phyloP scores from a whole-genome alignment of 2,113 vertebrate genomes.

The Hemibagrus wyckioides region DNA sequence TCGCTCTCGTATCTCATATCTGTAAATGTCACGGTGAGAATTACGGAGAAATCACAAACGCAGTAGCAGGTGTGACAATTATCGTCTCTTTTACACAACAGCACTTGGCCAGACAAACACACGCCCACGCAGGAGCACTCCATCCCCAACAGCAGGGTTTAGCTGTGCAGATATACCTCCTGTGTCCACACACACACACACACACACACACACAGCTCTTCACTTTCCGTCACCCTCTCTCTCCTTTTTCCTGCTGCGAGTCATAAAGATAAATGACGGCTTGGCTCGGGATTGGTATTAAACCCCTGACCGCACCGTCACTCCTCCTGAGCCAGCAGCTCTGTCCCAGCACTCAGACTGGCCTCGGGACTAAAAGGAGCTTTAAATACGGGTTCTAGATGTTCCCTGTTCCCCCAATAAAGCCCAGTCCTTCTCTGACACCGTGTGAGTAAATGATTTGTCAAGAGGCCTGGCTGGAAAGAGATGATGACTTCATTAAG shows the following conservation, averaged over 20 bases:
- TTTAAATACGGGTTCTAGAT: slow-evolving; percentile 29
- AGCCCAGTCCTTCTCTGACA: slow-evolving; percentile 14
- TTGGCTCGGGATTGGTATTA: slow-evolving; percentile 37
- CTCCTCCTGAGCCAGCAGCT: slow-evolving; percentile 38
- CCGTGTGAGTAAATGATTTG: slow-evolving; percentile 20
- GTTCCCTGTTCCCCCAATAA: not conserved
- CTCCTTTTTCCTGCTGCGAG: slow-evolving; percentile 52
- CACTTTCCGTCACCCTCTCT: slow-evolving; percentile 1
- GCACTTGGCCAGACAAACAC: slow-evolving; percentile 34
- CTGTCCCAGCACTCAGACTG: slow-evolving; percentile 19
- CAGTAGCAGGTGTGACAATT: slow-evolving; percentile 27
- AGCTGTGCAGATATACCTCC: slow-evolving; percentile 34
- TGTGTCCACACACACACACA: slow-evolving; percentile 33
- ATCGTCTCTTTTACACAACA: slow-evolving; percentile 29
- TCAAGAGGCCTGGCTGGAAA: not conserved
- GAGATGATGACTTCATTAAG: slow-evolving; percentile 30
- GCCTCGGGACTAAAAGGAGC: not conserved
- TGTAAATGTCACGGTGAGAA: slow-evolving; percentile 3
- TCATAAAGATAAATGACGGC: slow-evolving; percentile 60
- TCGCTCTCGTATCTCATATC: not conserved
- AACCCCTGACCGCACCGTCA: slow-evolving; percentile 54
- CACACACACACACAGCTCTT: slow-evolving; percentile 28
- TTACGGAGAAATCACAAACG: slow-evolving; percentile 24
- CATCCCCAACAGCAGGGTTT: slow-evolving; percentile 16
- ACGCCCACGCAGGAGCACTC: slow-evolving; percentile 26